Evolutionary conservation across 2,888 invertebrate species (phyloP).

Genomic region (Hypercompe scribonia): DNA sequence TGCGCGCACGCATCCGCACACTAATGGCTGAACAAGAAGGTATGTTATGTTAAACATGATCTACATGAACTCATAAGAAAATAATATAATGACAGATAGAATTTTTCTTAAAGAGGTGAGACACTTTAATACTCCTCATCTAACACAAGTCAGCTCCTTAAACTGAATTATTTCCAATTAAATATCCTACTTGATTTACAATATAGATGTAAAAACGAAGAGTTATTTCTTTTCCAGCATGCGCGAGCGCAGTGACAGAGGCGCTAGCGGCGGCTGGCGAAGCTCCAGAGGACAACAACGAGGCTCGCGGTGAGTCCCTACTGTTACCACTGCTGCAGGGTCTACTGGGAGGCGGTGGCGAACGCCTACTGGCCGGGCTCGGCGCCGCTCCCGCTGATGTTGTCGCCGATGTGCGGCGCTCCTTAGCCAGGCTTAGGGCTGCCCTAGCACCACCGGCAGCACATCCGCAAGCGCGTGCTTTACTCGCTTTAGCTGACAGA

Average conservation of each 20-base stretch:
- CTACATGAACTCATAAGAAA: not conserved
- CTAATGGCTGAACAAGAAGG: slow-evolving; percentile 96
- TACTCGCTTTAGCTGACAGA: slow-evolving; percentile 90
- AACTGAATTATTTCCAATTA: not conserved
- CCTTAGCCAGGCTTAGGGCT: slow-evolving; percentile 90
- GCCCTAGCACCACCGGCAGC: slow-evolving; percentile 88
- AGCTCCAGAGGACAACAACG: slow-evolving; percentile 56
- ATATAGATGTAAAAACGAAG: slow-evolving; percentile 4
- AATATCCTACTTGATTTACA: not conserved
- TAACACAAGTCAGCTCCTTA: not conserved
- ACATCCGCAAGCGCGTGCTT: slow-evolving; percentile 86
- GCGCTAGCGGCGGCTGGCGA: slow-evolving; percentile 77
- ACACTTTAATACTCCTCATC: not conserved
- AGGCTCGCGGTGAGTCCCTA: slow-evolving; percentile 91
- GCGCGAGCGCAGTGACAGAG: slow-evolving; percentile 80
- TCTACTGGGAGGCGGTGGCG: slow-evolving; percentile 85
- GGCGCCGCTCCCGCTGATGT: slow-evolving; percentile 87
- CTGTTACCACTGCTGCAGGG: slow-evolving; percentile 90
- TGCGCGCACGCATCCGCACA: slow-evolving; percentile 92
- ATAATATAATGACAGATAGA: not conserved
- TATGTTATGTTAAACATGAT: slow-evolving; percentile 62
- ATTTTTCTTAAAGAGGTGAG: not conserved
- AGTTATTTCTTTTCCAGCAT: slow-evolving; percentile 62
- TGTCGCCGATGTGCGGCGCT: slow-evolving; percentile 92
- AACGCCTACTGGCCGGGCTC: slow-evolving; percentile 76